phyloP scores from a whole-genome alignment of 2,888 invertebrate species.

The Proisotoma minuta region DNA sequence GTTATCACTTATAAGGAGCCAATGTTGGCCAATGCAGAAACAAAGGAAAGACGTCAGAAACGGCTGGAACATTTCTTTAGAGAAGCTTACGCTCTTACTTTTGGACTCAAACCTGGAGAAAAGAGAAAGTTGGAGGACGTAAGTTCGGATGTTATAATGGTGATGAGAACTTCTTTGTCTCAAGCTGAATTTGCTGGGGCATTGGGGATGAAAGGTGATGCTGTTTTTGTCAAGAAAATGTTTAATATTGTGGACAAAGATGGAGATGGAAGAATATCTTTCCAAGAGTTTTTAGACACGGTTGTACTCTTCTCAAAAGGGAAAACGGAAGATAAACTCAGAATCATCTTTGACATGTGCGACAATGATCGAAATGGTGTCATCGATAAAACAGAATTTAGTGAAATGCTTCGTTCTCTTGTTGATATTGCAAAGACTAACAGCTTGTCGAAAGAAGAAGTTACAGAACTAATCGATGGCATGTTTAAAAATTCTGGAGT shows the following conservation, averaged over 20 bases:
- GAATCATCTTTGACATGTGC: slow-evolving; percentile 96
- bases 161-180: slow-evolving; percentile 86
- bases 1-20: slow-evolving; percentile 71
- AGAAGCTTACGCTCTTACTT: slow-evolving; percentile 89
- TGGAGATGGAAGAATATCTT: slow-evolving; percentile 86
- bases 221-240: slow-evolving; percentile 94
- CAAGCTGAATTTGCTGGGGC: slow-evolving; percentile 92
- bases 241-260: slow-evolving; percentile 95
- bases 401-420: slow-evolving; percentile 85
- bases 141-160: slow-evolving; percentile 69
- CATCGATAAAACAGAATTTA: slow-evolving; percentile 87
- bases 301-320: slow-evolving; percentile 87
- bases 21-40: slow-evolving; percentile 86
- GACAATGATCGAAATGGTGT: slow-evolving; percentile 91
- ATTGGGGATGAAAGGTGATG: slow-evolving; percentile 89
- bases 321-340: slow-evolving; percentile 84
- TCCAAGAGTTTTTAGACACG: slow-evolving; percentile 84
- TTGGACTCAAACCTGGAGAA: slow-evolving; percentile 82
- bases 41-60: slow-evolving; percentile 85
- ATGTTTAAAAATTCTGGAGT: slow-evolving; percentile 91
- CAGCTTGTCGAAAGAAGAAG: slow-evolving; percentile 75
- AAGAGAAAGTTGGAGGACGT: slow-evolving; percentile 63
- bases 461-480: slow-evolving; percentile 86
- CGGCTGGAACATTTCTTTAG: slow-evolving; percentile 90
- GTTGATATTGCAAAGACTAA: slow-evolving; percentile 91